Base-by-base conservation (phyloP, 2,797 vertebrate genomes). In the Crypturellus tataupa region DNA sequence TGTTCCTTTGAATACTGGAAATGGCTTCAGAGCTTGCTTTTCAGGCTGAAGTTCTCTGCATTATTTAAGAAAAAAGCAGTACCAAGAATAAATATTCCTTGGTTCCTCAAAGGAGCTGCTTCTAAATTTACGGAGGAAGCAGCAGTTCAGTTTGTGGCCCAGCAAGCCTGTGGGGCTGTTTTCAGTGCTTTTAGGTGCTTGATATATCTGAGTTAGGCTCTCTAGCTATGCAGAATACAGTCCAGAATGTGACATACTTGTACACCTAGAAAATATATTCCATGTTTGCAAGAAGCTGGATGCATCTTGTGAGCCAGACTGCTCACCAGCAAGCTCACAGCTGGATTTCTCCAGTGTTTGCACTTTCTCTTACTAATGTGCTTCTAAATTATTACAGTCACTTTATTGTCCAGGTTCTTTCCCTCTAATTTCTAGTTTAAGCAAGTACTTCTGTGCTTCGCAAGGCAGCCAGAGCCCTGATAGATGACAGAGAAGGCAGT, bases 161-260 rank as follows among this genome's bases (percentile, higher is more conserved):
- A 35, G 53, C n/a, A 35, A 58, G 10, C 46, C 56, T 27, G 0
- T 29, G n/a, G 51, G 21, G n/a, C 11, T 35, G 42, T 20, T 56
- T 31, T 39, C 4, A 9, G 62, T n/a, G 67, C 5, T 58, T 23
- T 72, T n/a, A 23, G 12, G 12, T 46, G 19, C 42, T 31, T 20
- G 14, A 24, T 33, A 35, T 35, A 33, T 31, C 35, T 42, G 25
- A 62, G 21, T 17, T 42, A 70, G 56, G 13, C 10, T 53, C 51
- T 46, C 31, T 14, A 58, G 67, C 8, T 17, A 3, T 2, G 7
- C 7, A 3, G 16, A 35, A 0, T 5, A 49, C 81, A 44, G 37
- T n/a, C 53, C 9, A 6, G 31, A 17, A 3, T 6, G 3, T 13
- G 2, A 53, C 18, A 6, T 1, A 0, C 37, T 40, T 23, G 73